phyloP scores from a whole-genome alignment of 1,140 invertebrate species.

The Xylocopa sonorina region DNA sequence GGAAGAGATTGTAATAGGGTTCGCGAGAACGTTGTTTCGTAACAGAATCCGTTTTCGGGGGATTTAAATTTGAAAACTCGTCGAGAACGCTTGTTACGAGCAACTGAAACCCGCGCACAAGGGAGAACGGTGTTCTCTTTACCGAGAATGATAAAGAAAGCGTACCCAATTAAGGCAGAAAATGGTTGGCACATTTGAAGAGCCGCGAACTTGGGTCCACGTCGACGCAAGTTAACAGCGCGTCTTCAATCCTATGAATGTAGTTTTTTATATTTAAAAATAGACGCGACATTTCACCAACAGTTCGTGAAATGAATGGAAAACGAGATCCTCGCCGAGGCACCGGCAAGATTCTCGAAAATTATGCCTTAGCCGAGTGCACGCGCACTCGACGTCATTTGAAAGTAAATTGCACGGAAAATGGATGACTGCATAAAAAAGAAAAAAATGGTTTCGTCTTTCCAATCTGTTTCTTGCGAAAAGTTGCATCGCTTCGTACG shows the following conservation, averaged over 20 bases:
- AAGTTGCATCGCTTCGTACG: background rate
- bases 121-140: background rate
- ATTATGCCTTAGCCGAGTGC: constrained; percentile 14
- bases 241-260: background rate
- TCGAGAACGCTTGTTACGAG: constrained; percentile 15
- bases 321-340: background rate
- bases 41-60: background rate
- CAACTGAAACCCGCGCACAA: background rate
- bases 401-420: constrained; percentile 17
- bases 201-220: background rate
- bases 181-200: background rate
- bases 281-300: background rate
- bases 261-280: background rate
- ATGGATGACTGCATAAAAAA: background rate
- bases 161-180: constrained; percentile 16
- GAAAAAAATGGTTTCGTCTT: background rate
- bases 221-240: background rate
- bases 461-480: too few species aligned
- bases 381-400: constrained; percentile 14
- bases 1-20: background rate
- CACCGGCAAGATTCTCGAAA: background rate
- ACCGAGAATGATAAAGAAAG: constrained; percentile 22
- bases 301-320: background rate
- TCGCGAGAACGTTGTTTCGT: background rate
- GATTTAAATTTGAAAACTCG: constrained; percentile 21